A percentile compares a stretch with the other conserved stretches of the same genome.
phyloP scores from a whole-genome alignment of 2,797 vertebrate species.

The Ataeniobius toweri region DNA sequence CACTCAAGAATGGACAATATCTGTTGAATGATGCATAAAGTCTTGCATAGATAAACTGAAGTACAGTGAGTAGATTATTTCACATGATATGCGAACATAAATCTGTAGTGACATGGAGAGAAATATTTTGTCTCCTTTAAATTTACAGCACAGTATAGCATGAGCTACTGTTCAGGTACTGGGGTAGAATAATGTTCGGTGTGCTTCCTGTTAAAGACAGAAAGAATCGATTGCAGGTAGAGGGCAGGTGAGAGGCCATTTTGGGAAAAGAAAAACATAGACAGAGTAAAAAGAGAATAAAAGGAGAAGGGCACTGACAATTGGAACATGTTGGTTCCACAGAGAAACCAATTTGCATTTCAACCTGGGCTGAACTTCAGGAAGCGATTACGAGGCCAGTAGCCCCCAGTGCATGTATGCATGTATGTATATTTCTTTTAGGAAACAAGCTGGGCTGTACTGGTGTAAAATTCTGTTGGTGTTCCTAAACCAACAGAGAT shows the following conservation, averaged over 20 bases:
- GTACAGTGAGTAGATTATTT: not conserved
- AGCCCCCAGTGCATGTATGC: no score
- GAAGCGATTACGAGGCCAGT: not conserved
- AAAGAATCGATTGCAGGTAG: not conserved
- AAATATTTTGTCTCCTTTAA: not conserved
- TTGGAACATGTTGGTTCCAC: not conserved
- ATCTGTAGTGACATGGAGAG: not conserved
- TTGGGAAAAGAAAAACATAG: constrained; percentile 74
- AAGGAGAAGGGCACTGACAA: not conserved
- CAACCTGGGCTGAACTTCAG: not conserved
- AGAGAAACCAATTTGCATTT: not conserved
- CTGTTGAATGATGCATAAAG: no score
- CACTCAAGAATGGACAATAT: no score
- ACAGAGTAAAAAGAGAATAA: not conserved
- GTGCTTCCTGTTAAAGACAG: constrained; percentile 7
- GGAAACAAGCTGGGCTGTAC: not conserved
- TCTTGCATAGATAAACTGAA: not conserved
- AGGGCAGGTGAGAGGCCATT: constrained; percentile 32
- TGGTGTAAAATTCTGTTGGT: not conserved
- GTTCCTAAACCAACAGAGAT: not conserved
- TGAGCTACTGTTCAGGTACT: no score
- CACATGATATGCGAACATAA: not conserved
- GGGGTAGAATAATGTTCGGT: not conserved
- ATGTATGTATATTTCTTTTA: not conserved
- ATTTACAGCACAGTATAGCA: not conserved